phyloP scores from a whole-genome alignment of 2,113 vertebrate genomes.

The Macaca nemestrina region DNA sequence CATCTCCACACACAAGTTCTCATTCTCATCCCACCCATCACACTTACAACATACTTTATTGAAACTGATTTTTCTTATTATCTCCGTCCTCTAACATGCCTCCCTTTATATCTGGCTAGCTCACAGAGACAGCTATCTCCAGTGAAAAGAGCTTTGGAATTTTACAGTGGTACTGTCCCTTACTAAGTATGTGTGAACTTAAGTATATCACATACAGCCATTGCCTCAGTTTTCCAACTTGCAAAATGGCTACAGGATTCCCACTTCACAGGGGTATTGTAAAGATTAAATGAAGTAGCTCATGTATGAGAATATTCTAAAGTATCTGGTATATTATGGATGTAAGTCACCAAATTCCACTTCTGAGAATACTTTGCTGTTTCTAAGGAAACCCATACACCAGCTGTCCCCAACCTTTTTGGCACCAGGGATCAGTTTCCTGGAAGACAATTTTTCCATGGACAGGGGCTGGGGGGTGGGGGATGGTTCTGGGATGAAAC shows the following conservation, averaged over 20 bases:
- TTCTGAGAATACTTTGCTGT: background rate
- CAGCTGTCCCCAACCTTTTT: too few species aligned
- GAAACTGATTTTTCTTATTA: background rate
- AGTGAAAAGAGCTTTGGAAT: background rate
- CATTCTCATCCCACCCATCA: too few species aligned
- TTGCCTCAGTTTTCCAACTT: background rate
- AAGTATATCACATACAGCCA: background rate
- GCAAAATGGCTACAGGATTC: background rate
- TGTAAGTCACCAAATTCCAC: background rate
- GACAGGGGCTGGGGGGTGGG: too few species aligned
- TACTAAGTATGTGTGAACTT: background rate
- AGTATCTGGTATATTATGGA: background rate
- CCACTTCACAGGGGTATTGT: background rate
- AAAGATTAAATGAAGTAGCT: background rate
- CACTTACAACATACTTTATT: background rate
- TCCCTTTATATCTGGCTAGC: background rate
- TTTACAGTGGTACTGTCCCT: background rate
- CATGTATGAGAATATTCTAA: background rate
- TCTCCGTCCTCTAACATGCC: background rate
- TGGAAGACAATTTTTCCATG: too few species aligned
- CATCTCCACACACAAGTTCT: background rate
- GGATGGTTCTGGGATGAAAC: too few species aligned
- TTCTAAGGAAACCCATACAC: background rate
- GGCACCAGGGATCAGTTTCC: too few species aligned
- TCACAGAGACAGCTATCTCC: background rate